Conservation (phyloP, 2,797 vertebrate genomes). For the Lutjanus argentimaculatus region DNA sequence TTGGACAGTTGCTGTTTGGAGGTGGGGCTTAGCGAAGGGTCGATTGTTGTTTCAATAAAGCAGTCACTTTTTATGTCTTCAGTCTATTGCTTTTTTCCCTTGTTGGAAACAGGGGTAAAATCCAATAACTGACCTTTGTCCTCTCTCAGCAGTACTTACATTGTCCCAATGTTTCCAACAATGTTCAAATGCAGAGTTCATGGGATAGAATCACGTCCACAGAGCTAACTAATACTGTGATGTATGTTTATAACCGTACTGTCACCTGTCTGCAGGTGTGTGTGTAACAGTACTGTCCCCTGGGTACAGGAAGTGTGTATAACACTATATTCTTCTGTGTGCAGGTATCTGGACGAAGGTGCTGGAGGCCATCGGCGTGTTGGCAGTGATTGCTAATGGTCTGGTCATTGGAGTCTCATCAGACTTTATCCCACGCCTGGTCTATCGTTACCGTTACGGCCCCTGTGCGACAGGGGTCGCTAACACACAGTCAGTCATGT, state of each 20-base stretch:
- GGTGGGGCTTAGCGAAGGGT: too few relatives aligned
- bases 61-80: too few relatives aligned
- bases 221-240: too few relatives aligned
- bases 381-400: conserved; percentile 94
- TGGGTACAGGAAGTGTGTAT: not conserved
- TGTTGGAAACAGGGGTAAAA: too few relatives aligned
- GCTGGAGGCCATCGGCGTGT: conserved; percentile 90
- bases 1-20: too few relatives aligned
- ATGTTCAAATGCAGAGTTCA: too few relatives aligned
- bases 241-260: not conserved
- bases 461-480: conserved; percentile 80
- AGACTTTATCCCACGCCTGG: conserved; percentile 92
- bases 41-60: too few relatives aligned
- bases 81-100: too few relatives aligned
- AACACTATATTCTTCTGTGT: not conserved
- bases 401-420: conserved; percentile 93
- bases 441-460: conserved; percentile 92
- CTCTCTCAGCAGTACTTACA: too few relatives aligned
- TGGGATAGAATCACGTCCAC: too few relatives aligned
- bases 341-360: conserved; percentile 93
- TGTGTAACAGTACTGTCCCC: not conserved
- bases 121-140: too few relatives aligned
- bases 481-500: conserved; percentile 50
- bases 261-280: not conserved
- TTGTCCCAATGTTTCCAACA: too few relatives aligned